Conservation (phyloP, 2,113 vertebrate species). For the Periophthalmus modestus region DNA sequence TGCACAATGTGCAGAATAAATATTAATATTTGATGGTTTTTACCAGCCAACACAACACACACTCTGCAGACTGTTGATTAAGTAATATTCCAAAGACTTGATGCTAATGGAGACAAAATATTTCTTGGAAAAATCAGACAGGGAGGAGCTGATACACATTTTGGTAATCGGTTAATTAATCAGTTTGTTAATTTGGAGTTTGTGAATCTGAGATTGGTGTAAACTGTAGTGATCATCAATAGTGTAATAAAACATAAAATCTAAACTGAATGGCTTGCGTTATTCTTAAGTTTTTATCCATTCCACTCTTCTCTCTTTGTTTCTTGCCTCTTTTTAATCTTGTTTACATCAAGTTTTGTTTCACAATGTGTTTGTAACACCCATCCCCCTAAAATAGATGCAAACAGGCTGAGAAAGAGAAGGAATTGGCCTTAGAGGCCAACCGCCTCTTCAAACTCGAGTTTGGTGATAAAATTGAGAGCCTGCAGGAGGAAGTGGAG, state of each 20-base stretch:
- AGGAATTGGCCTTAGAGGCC: constrained; percentile 86
- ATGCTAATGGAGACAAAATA: constrained; percentile 8
- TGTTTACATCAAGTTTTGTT: constrained; percentile 61
- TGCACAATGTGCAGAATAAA: background rate
- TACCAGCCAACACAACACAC: constrained; percentile 11
- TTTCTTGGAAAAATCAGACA: constrained; percentile 1
- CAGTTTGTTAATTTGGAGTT: constrained; percentile 69
- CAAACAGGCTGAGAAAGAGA: constrained; percentile 86
- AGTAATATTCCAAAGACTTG: constrained; percentile 27
- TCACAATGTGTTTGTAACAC: constrained; percentile 90
- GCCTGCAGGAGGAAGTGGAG: constrained; percentile 90
- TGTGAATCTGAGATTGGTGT: constrained; percentile 91
- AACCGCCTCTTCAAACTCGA: constrained; percentile 97
- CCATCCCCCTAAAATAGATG: constrained; percentile 84
- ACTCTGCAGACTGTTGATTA: constrained; percentile 19
- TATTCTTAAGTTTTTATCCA: constrained; percentile 55
- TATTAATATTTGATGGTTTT: constrained; percentile 7
- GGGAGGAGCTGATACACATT: constrained; percentile 5
- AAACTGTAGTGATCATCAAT: constrained; percentile 85
- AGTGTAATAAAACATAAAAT: constrained; percentile 86
- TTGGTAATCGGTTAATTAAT: constrained; percentile 31
- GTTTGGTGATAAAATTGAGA: constrained; percentile 97
- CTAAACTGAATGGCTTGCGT: constrained; percentile 81
- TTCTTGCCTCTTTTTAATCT: constrained; percentile 2
- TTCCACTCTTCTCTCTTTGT: constrained; percentile 47